Base-by-base conservation (phyloP, 2,113 vertebrate genomes). In the Prietella phreatophila region DNA sequence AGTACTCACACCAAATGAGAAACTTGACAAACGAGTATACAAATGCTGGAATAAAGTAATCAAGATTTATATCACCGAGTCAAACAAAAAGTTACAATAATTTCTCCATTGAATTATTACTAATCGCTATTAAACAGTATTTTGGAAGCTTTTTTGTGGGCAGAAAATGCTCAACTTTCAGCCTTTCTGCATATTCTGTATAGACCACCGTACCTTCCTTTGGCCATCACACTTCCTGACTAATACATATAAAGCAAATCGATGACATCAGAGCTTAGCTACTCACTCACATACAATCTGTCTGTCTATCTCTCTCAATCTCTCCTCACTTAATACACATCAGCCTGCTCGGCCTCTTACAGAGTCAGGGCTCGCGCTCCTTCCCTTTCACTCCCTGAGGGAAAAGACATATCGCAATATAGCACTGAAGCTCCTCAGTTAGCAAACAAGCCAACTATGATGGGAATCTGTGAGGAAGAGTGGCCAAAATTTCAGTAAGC, bases 161-260 rank as follows among this genome's bases (percentile, higher is more conserved):
- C 65, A 55, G 42, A 82, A 76, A 86, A 60, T 88, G 13, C 83
- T 91, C 88, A 73, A 61, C 90, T 87, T 92, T 85, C 85, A 92
- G 5, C 69, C 15, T 61, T 69, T 82, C 20, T 39, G 33, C 30
- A 39, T 69, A 47, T 60, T 25, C 30, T 76, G 36, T 50, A 2
- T 53, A 73, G 17, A 73, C 55, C 56, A 55, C 25, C 47, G 15
- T 55, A 58, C 55, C 25, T 25, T 82, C 47, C 56, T 85, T 60
- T 39, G 63, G 50, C 69, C 56, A 61, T 39, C 80, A 78, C 67
- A 15, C 65, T 63, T 27, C 58, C 67, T 56, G 42, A 63, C 27
- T 61, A 75, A 88, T 30, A 65, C 30, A 75, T 58, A 13, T 55
- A 75, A 86, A 79, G 53, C 61, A 80, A 73, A 80, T 76, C 33